These are phyloP conservation scores for Heteronetta atricapilla DNA, from an alignment of 2,113 vertebrate genomes.

Conservation along the genomic window DNA sequence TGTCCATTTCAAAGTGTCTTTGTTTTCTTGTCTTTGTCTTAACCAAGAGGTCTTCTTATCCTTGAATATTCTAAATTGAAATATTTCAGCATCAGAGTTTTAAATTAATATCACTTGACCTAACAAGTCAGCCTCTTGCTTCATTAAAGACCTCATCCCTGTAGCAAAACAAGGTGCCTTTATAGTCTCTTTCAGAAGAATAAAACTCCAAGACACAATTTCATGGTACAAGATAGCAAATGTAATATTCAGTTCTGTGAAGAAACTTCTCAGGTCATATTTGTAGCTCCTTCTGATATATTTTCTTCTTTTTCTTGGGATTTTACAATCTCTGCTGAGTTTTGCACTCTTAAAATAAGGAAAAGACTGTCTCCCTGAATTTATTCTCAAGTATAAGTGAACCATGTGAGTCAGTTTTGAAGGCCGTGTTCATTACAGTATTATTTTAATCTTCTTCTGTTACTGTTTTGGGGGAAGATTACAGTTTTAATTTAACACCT, in stretches of 20 bases:
- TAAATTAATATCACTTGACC: neutral
- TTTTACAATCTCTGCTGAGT: neutral
- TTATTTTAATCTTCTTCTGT: neutral
- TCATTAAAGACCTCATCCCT: neutral
- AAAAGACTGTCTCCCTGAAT: neutral
- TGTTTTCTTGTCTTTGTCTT: neutral
- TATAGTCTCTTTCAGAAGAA: neutral
- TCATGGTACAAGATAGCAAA: neutral
- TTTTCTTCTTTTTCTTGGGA: neutral
- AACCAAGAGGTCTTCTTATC: neutral
- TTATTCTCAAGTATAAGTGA: neutral
- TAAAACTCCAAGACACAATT: neutral
- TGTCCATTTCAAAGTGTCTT: rapidly evolving
- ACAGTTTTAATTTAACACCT: neutral
- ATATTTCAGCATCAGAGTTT: neutral
- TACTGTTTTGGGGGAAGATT: neutral
- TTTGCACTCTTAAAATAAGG: neutral
- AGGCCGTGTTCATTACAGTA: neutral
- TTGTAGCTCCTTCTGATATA: neutral
- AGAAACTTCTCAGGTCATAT: neutral
- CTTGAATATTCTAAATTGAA: neutral
- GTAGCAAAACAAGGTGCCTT: neutral
- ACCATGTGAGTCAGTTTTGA: neutral
- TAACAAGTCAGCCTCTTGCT: neutral
- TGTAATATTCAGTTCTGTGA: neutral